Evolutionary conservation across 1,140 invertebrate genomes (phyloP), one percentile per base, ranked within the genome.

Genomic region (Belonocnema kinseyi): DNA sequence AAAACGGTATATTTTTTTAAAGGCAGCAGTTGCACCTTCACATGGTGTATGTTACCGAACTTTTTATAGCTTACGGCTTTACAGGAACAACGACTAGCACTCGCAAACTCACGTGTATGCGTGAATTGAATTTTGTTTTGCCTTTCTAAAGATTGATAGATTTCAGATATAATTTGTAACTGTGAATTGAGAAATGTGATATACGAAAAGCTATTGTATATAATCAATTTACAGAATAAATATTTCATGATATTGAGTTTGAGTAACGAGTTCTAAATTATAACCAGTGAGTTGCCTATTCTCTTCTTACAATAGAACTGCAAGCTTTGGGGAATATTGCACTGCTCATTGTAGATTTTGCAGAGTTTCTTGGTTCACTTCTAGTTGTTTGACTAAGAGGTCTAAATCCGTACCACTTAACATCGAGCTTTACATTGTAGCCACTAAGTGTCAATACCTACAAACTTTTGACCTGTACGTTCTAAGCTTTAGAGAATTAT

Each of bases 381-480:
- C 75, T 50, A 79, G 77, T 82, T 85, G 78, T 85, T 85, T 85
- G 79, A 74, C 58, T 72, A 75, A 66, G 52, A 70, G 61, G 73
- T 73, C 73, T 79, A 78, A 82, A 83, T 81, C 78, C 78, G 72
- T 75, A 53, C 78, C 82, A 83, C 82, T 85, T 83, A 83, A 80
- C 77, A 77, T 78, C 75, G 54, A 79, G 74, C 76, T 74, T 17
- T 50, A 71, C 50, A 46, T 72, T 33, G 61, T 72, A 50, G 72
- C 77, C 73, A 71, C 70, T 73, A 73, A 73, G 70, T 51, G 70
- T 72, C 73, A 66, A 76, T 76, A 73, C 54, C 75, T 61, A 61
- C 75, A 58, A 76, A 80, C 76, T 73, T 78, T 71, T 61, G 73
- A 80, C 53, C 76, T 33, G 33, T n/a, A 12, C 66, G 21, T 51